A percentile compares a stretch with the other conserved stretches of the same genome.
Conservation (phyloP, 2,797 vertebrate genomes). For the Monodelphis domestica region DNA sequence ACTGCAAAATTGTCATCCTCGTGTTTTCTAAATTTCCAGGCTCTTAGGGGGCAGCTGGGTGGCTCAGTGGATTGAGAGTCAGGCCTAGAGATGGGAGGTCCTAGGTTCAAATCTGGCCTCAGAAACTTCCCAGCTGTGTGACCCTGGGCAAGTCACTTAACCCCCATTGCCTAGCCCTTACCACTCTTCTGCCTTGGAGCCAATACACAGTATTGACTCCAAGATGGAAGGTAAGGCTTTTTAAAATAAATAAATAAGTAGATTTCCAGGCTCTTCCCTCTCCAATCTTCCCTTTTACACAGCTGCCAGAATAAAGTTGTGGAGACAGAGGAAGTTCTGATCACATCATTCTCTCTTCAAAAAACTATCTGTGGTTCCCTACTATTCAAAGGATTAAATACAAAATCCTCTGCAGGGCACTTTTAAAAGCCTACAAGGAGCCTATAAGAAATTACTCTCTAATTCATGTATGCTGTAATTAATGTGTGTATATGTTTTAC, state of each 20-base stretch:
- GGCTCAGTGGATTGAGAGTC: no score
- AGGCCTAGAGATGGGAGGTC: no score
- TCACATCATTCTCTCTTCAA: not conserved
- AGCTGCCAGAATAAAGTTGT: not conserved
- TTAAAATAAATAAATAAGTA: no score
- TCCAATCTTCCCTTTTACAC: not conserved
- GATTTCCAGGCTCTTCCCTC: not conserved
- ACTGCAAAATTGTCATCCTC: not conserved
- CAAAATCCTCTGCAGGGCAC: not conserved
- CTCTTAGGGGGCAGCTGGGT: no score
- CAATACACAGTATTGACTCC: no score
- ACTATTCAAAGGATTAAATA: not conserved
- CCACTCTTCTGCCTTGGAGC: no score
- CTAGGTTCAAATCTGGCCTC: no score
- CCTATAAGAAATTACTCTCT: not conserved
- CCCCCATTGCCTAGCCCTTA: no score
- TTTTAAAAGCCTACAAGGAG: not conserved
- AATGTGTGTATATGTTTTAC: not conserved
- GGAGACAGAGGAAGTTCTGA: no score
- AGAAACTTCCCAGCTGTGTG: no score
- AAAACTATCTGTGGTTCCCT: not conserved
- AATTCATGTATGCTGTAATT: not conserved
- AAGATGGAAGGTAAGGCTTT: no score
- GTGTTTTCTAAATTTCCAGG: not conserved
- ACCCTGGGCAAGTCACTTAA: no score